A percentile compares a stretch with the other conserved stretches of the same genome.
These are phyloP conservation scores for Rissa tridactyla DNA, from an alignment of 2,113 vertebrate genomes.

Conservation along the genomic window DNA sequence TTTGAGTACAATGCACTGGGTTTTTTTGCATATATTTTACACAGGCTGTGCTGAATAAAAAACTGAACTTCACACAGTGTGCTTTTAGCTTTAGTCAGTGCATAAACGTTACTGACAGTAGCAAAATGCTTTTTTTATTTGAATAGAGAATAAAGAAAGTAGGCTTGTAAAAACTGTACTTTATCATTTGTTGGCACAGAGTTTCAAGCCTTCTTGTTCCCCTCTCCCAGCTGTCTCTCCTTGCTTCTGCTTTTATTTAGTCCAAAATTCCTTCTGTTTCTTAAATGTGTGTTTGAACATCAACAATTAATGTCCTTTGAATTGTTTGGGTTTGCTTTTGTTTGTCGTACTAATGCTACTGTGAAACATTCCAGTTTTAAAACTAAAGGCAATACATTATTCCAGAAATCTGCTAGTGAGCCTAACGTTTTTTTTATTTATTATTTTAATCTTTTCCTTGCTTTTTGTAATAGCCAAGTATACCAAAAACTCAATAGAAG, in stretches of 20 bases:
- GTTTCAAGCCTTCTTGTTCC: neutral
- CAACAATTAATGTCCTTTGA: neutral
- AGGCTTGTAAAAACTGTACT: slow-evolving; percentile 7
- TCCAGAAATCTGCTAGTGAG: neutral
- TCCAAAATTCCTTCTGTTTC: neutral
- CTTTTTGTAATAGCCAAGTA: neutral
- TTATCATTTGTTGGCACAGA: neutral
- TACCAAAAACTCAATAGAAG: neutral
- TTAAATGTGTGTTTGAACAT: slow-evolving; percentile 3
- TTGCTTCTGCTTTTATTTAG: slow-evolving; percentile 30
- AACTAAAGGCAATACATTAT: neutral
- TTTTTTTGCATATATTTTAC: neutral
- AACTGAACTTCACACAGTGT: neutral
- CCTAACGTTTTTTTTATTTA: neutral
- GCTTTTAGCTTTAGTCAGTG: neutral
- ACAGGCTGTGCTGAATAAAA: neutral
- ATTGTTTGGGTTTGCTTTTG: slow-evolving; percentile 34
- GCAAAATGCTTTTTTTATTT: neutral
- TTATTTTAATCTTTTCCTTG: neutral
- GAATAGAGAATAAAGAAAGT: slow-evolving; percentile 27
- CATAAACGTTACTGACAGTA: neutral
- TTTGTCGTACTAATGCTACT: neutral
- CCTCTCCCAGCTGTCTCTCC: neutral
- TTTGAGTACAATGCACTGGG: neutral
- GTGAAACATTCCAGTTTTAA: slow-evolving; percentile 1